Percentiles rank a stretch among this genome's conserved stretches.
Evolutionary conservation across 2,888 invertebrate species (phyloP).

Genomic region (Salpingus planirostris): DNA sequence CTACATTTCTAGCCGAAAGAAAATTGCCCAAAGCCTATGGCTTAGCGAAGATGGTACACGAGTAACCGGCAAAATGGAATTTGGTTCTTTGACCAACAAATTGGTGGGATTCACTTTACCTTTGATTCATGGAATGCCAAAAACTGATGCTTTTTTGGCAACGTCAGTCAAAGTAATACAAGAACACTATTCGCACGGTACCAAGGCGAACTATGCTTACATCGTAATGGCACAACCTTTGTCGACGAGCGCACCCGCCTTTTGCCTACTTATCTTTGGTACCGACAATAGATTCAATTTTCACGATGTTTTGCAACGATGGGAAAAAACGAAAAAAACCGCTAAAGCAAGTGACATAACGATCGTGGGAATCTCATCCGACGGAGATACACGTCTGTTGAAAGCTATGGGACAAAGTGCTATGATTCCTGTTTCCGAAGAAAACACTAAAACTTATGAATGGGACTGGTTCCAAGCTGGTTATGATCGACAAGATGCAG

Average conservation of each 20-base stretch:
- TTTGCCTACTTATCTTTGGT: neutral
- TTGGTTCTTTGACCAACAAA: neutral
- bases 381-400: neutral
- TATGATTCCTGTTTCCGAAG: neutral
- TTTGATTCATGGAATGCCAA: neutral
- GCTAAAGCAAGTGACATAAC: neutral
- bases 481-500: neutral
- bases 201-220: neutral
- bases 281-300: neutral
- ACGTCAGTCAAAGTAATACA: neutral
- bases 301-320: neutral
- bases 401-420: neutral
- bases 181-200: neutral
- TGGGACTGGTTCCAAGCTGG: slow-evolving; percentile 3
- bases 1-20: neutral
- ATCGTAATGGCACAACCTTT: neutral
- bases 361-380: neutral
- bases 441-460: neutral
- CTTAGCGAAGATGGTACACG: neutral
- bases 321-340: neutral
- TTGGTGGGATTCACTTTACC: neutral
- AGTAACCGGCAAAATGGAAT: neutral
- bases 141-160: neutral
- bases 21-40: neutral
- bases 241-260: neutral